phyloP scores from a whole-genome alignment of 2,888 invertebrate species.

The Drosophila nr. medialis region DNA sequence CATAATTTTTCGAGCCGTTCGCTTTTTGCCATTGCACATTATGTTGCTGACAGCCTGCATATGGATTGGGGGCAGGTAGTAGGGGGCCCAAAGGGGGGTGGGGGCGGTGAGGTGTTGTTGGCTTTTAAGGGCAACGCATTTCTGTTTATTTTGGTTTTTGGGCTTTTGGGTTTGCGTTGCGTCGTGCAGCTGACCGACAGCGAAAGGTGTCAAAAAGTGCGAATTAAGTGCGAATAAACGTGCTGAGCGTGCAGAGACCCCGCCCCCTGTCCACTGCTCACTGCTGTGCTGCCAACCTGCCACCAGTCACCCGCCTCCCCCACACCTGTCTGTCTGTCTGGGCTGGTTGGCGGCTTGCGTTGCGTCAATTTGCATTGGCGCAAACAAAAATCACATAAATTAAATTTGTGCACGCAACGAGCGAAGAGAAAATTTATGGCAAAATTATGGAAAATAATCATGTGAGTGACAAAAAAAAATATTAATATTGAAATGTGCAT shows the following conservation, averaged over 20 bases:
- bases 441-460: conserved; percentile 57
- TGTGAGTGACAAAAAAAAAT: conserved; percentile 27
- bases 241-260: conserved; percentile 71
- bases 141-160: conserved; percentile 69
- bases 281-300: not conserved
- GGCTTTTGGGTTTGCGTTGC: conserved; percentile 27
- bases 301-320: not conserved
- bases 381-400: conserved; percentile 70
- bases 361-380: conserved; percentile 67
- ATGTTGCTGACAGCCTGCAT: conserved; percentile 65
- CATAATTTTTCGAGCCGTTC: conserved; percentile 75
- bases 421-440: conserved; percentile 43
- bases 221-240: conserved; percentile 80
- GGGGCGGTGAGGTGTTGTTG: not conserved
- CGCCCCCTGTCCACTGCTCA: not conserved
- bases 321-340: conserved; percentile 50
- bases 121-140: conserved; percentile 25
- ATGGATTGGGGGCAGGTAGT: not conserved
- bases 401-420: conserved; percentile 64
- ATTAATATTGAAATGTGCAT: conserved; percentile 5
- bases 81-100: not conserved
- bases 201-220: conserved; percentile 78
- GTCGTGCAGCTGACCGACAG: conserved; percentile 49
- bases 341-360: conserved; percentile 18
- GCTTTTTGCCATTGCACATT: conserved; percentile 60